phyloP scores from a whole-genome alignment of 2,113 vertebrate species.

The Eira barbara region DNA sequence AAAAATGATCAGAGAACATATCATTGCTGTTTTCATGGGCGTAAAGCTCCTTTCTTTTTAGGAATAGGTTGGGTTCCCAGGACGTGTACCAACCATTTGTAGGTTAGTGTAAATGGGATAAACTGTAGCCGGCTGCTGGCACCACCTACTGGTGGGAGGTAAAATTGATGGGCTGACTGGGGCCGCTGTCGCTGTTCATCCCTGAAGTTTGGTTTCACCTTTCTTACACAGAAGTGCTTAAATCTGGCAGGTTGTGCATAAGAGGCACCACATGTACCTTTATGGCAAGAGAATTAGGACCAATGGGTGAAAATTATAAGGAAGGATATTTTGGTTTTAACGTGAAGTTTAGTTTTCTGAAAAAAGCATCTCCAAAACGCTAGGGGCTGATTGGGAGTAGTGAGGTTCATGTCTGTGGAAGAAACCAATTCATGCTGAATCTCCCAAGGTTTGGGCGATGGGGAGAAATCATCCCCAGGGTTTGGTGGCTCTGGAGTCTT shows the following conservation, averaged over 20 bases:
- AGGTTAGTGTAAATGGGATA: not conserved
- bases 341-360: not conserved
- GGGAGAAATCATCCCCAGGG: not conserved
- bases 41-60: not conserved
- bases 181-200: rapidly evolving
- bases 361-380: not conserved
- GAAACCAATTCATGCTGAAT: not conserved
- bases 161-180: not conserved
- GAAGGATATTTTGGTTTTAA: not conserved
- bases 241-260: not conserved
- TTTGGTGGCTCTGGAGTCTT: not conserved
- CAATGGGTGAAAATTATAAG: not conserved
- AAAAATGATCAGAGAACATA: not conserved
- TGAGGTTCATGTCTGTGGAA: not conserved
- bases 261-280: not conserved
- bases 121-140: not conserved
- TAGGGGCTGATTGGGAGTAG: not conserved
- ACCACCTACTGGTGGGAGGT: slow-evolving; percentile 35
- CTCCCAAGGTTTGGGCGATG: not conserved
- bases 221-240: not conserved
- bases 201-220: not conserved
- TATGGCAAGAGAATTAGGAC: not conserved
- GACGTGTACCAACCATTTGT: not conserved
- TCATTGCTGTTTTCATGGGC: not conserved
- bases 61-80: not conserved